phyloP scores from a whole-genome alignment of 1,140 invertebrate genomes.

The Oppia nitens region DNA sequence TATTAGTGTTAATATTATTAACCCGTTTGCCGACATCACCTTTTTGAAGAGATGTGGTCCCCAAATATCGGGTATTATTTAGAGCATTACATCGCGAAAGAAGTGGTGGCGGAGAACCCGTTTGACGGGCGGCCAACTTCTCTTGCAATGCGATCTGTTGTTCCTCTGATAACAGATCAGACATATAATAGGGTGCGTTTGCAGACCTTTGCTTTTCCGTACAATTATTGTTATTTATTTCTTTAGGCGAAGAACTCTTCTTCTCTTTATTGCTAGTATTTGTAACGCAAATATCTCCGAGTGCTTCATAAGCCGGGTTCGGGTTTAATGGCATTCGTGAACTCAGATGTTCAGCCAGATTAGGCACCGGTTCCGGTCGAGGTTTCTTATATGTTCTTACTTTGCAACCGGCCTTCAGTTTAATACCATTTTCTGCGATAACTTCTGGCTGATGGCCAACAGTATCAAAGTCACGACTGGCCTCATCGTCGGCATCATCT shows the following conservation, averaged over 20 bases:
- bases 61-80: constrained; percentile 13
- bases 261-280: background rate
- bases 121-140: constrained; percentile 8
- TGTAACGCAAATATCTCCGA: background rate
- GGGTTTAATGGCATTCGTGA: background rate
- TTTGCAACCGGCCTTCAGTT: constrained; percentile 2
- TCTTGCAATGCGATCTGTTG: constrained; percentile 15
- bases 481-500: constrained; percentile 60
- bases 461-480: constrained; percentile 53
- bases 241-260: background rate
- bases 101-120: constrained; percentile 8
- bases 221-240: background rate
- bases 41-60: constrained; percentile 8
- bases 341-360: too few species aligned
- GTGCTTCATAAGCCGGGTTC: background rate
- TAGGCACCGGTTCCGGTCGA: constrained; percentile 2
- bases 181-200: constrained; percentile 63
- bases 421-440: background rate
- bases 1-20: constrained; percentile 41
- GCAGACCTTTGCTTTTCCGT: background rate
- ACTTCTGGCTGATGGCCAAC: background rate
- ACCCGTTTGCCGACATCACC: constrained; percentile 55
- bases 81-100: constrained; percentile 9
- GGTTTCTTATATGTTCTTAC: constrained; percentile 11
- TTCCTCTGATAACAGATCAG: constrained; percentile 40